phyloP scores from a whole-genome alignment of 2,113 vertebrate genomes.

The Ginglymostoma cirratum region DNA sequence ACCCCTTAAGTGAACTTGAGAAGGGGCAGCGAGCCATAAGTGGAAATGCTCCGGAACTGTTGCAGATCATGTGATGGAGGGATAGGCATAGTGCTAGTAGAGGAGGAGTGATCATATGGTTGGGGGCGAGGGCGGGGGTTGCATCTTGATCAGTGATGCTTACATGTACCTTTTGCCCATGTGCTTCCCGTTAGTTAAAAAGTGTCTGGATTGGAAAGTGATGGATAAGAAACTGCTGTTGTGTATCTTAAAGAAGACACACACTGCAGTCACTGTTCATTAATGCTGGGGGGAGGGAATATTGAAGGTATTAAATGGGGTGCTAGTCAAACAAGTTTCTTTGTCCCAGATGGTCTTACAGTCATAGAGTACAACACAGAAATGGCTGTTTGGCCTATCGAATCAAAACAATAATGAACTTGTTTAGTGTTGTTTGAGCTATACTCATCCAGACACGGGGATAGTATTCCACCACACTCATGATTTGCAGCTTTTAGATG shows the following conservation, averaged over 20 bases:
- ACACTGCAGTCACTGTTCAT: not conserved
- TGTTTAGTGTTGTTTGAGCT: not conserved
- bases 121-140: no score
- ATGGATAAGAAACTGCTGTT: not conserved
- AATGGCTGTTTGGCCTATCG: no score
- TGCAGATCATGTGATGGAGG: not conserved
- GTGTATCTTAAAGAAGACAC: not conserved
- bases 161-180: not conserved
- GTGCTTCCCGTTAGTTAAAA: not conserved
- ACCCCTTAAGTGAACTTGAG: no score
- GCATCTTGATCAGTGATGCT: not conserved
- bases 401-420: no score
- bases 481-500: not conserved
- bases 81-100: not conserved
- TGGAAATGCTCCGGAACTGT: not conserved
- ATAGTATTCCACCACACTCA: not conserved
- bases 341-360: not conserved
- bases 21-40: no score
- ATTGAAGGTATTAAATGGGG: not conserved
- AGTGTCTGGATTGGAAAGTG: not conserved
- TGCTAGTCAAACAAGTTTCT: not conserved
- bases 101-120: not conserved
- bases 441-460: not conserved
- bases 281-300: not conserved
- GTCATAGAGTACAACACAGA: not conserved